phyloP scores from a whole-genome alignment of 2,797 vertebrate species.

The Myioborus miniatus region DNA sequence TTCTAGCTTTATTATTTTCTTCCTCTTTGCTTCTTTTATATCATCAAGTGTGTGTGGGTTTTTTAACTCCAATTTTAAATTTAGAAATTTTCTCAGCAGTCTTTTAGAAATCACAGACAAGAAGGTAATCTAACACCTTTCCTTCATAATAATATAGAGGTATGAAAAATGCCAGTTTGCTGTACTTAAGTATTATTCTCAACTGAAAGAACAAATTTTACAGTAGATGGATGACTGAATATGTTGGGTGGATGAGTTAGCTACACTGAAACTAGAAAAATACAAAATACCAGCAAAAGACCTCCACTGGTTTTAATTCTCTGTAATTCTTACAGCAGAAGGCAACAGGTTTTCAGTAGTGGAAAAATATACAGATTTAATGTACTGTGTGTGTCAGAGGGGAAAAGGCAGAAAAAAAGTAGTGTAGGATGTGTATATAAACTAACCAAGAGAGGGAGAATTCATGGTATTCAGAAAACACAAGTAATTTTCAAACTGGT shows the following conservation, averaged over 20 bases:
- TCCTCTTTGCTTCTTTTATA: background rate
- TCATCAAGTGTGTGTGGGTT: rapidly evolving
- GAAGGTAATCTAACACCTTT: background rate
- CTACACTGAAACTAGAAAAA: conserved; percentile 23
- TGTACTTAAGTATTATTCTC: background rate
- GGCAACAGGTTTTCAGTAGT: background rate
- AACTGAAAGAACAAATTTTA: background rate
- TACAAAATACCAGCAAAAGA: background rate
- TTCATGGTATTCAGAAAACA: background rate
- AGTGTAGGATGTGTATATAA: background rate
- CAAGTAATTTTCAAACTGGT: background rate
- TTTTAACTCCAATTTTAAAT: background rate
- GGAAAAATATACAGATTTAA: background rate
- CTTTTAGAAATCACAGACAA: background rate
- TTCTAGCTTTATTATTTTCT: background rate
- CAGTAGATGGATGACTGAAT: background rate
- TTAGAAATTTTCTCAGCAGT: background rate
- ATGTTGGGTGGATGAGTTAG: background rate
- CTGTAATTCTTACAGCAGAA: background rate
- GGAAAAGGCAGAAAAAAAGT: background rate
- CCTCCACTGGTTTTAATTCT: background rate
- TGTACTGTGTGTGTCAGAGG: background rate
- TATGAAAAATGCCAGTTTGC: background rate
- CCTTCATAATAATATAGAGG: background rate
- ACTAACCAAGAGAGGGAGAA: background rate